Base-by-base conservation (phyloP, 2,113 vertebrate species). In the Amazona vittata region DNA sequence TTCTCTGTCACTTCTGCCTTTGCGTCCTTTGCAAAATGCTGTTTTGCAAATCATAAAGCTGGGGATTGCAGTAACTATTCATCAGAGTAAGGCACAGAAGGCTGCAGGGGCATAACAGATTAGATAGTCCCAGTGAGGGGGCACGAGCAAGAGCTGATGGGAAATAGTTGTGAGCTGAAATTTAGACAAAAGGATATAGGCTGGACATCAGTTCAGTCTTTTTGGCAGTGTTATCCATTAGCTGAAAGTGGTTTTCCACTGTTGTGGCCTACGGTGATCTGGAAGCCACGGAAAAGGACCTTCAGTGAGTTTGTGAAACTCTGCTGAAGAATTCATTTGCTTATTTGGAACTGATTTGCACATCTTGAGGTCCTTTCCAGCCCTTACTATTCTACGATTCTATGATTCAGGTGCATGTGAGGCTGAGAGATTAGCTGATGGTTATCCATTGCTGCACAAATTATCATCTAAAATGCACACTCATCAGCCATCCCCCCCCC, bases 31-130 rank as follows among this genome's bases (percentile, higher is more conserved):
- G 83, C 87, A 91, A 86, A 97, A 94, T 63, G 55, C 78, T 86
- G 65, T 59, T 94, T 94, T 88, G 83, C 53, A 92, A 94, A 89
- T 76, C 89, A 89, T 85, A 85, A 95, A 96, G 33, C 79, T 89
- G 59, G 33, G 22, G 28, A 93, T 53, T 91, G 83, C 81, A 74
- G 63, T 31, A 77, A 88, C 65, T 81, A 89, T 95, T 94, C 92
- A 95, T 96, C 77, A 81, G 70, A 83, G 39, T 57, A 68, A 35
- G 33, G 69, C 24, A 73, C 69, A 57, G 46, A 89, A 68, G 53
- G 33, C 46, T 83, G 41, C 41, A 70, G 71, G 74, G 73, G 57
- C 50, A 74, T 63, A 84, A 52, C 37, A 83, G 83, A 53, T 94
- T 85, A 83, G 68, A 84, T 53, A 49, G 43, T 47, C 57, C 55